These are phyloP conservation scores for Caracal caracal DNA, from an alignment of 2,113 vertebrate genomes.

Conservation along the genomic window DNA sequence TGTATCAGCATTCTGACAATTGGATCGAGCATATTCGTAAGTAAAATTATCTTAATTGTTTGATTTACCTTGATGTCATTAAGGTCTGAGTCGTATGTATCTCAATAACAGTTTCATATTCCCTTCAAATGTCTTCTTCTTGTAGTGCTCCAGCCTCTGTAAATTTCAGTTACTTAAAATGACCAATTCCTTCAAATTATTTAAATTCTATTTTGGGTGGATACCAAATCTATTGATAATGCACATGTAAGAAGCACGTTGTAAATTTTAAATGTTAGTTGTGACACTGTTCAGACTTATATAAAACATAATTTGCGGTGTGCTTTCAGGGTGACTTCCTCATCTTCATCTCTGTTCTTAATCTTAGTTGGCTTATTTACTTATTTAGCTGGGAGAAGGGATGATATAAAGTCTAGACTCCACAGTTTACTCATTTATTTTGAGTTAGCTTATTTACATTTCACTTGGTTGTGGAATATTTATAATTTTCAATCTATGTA, in stretches of 20 bases:
- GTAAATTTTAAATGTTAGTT: not conserved
- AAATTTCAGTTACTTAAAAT: slow-evolving; percentile 42
- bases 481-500: not conserved
- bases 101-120: not conserved
- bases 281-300: not conserved
- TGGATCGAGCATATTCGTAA: slow-evolving; percentile 93
- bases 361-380: not conserved
- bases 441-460: not conserved
- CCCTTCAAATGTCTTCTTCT: not conserved
- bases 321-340: not conserved
- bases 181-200: not conserved
- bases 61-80: not conserved
- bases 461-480: slow-evolving; percentile 32
- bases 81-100: not conserved
- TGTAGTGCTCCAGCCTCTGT: not conserved
- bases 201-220: slow-evolving; percentile 14
- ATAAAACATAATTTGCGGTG: not conserved
- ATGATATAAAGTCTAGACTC: not conserved
- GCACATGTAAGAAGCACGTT: not conserved
- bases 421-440: not conserved
- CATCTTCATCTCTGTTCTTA: not conserved
- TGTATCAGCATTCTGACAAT: slow-evolving; percentile 87
- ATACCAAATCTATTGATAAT: not conserved
- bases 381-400: not conserved
- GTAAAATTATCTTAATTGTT: slow-evolving; percentile 76